These are phyloP conservation scores for Neotoma lepida DNA, from an alignment of 2,113 vertebrate genomes.

Conservation along the genomic window DNA sequence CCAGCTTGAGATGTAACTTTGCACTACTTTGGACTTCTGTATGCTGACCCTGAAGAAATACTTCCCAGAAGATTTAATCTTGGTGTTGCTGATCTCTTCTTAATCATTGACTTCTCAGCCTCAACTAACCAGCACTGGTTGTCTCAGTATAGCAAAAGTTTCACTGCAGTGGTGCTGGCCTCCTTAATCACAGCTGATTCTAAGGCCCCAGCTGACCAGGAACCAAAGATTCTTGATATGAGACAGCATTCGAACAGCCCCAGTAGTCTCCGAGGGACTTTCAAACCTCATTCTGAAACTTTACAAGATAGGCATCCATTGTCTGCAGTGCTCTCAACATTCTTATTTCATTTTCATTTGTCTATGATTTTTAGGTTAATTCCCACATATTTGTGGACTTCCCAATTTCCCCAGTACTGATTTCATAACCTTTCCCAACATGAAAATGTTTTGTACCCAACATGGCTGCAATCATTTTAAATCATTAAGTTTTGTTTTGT, in stretches of 20 bases:
- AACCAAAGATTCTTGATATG: not conserved
- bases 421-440: not conserved
- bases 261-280: not conserved
- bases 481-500: not conserved
- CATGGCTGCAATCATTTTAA: not conserved
- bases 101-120: not conserved
- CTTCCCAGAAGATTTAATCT: not conserved
- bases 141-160: not conserved
- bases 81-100: not conserved
- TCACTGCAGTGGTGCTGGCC: not conserved
- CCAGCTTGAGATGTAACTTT: not conserved
- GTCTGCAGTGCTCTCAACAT: not conserved
- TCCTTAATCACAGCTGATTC: not conserved
- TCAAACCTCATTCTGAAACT: not conserved
- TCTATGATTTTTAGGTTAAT: not conserved
- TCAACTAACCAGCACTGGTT: not conserved
- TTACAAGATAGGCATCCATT: not conserved
- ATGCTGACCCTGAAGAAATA: not conserved
- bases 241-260: not conserved
- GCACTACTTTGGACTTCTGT: not conserved
- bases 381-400: not conserved
- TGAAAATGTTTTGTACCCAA: not conserved
- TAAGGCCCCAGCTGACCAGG: not conserved
- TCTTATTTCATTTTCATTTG: not conserved
- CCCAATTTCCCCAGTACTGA: not conserved